phyloP scores from a whole-genome alignment of 2,797 vertebrate species.

The Pterois miles region DNA sequence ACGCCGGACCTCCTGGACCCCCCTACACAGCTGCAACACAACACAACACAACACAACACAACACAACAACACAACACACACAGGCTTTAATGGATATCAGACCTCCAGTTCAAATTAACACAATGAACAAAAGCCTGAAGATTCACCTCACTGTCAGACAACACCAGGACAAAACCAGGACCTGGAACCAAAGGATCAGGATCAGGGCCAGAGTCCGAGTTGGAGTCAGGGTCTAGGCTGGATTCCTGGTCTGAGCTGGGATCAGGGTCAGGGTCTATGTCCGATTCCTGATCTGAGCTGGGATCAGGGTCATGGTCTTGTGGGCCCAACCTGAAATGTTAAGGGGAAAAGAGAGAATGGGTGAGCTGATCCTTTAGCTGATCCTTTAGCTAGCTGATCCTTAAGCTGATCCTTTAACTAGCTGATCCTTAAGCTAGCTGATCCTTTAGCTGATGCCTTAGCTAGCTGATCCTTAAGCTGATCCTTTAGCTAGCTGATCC shows the following conservation, averaged over 20 bases:
- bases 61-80: background rate
- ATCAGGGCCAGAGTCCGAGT: background rate
- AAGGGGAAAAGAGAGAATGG: background rate
- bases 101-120: too few species aligned
- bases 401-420: too few species aligned
- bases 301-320: background rate
- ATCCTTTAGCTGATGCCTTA: too few species aligned
- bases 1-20: constrained; percentile 78
- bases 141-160: constrained; percentile 51
- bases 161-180: constrained; percentile 67
- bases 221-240: background rate
- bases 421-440: too few species aligned
- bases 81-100: too few species aligned
- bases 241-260: background rate
- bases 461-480: too few species aligned
- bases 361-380: background rate
- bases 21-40: constrained; percentile 63
- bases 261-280: background rate
- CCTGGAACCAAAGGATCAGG: constrained; percentile 47
- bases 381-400: too few species aligned
- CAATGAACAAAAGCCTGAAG: background rate
- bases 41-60: constrained; percentile 5
- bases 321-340: constrained; percentile 28
- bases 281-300: constrained; percentile 11
- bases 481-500: too few species aligned